Conservation (phyloP, 1,140 invertebrate genomes). For the Halyomorpha halys region DNA sequence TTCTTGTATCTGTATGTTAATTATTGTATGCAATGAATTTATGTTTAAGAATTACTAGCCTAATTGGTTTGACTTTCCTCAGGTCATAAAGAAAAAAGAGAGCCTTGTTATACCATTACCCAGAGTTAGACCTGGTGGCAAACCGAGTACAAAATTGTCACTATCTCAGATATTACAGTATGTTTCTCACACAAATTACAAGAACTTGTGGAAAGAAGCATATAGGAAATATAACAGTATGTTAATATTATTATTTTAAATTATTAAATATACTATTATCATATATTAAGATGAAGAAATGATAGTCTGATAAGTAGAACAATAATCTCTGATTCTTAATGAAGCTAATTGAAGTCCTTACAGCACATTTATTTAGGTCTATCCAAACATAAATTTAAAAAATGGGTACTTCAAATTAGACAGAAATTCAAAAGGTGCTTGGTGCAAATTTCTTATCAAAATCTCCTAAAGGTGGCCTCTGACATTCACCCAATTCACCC, state of each 20-base stretch:
- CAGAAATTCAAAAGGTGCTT: too few species aligned
- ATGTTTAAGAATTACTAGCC: neutral
- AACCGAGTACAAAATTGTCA: constrained; percentile 49
- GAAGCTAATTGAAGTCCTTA: too few species aligned
- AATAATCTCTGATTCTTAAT: too few species aligned
- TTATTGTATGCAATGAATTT: constrained; percentile 17
- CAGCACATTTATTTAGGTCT: too few species aligned
- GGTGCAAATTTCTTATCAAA: too few species aligned
- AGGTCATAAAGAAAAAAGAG: constrained; percentile 52
- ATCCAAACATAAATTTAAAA: too few species aligned
- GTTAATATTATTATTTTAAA: constrained; percentile 25
- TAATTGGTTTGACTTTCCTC: constrained; percentile 19
- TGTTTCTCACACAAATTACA: constrained; percentile 67
- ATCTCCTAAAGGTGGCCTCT: too few species aligned
- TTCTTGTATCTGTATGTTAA: constrained; percentile 44
- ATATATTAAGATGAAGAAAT: too few species aligned
- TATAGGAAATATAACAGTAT: constrained; percentile 63
- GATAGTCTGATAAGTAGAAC: too few species aligned
- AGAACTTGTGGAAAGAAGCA: constrained; percentile 72
- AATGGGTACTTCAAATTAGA: too few species aligned
- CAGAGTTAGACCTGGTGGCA: constrained; percentile 40
- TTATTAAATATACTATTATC: too few species aligned
- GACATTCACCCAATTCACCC: too few species aligned
- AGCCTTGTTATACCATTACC: constrained; percentile 61
- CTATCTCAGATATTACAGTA: constrained; percentile 68